phyloP scores from a whole-genome alignment of 30 jellyfish, hydroid and myxozoan genomes.

The Turritopsis rubra region DNA sequence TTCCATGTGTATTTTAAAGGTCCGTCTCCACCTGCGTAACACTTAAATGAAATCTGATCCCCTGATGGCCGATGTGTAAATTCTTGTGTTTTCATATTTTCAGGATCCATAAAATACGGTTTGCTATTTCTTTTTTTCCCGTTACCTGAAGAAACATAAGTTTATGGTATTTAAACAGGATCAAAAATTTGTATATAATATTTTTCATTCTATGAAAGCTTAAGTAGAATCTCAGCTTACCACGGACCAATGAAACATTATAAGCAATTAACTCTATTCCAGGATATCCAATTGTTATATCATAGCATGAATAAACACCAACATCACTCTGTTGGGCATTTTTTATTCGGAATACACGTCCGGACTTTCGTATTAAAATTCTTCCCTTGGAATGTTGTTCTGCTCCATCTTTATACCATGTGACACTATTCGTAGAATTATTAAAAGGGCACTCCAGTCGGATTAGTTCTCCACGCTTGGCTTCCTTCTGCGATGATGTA shows the following conservation, averaged over 20 bases:
- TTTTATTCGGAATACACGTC: background rate
- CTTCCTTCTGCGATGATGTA: background rate
- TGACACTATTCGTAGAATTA: background rate
- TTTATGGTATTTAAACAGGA: background rate
- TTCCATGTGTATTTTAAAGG: constrained; percentile 81
- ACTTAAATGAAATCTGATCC: constrained; percentile 38
- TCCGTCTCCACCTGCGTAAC: constrained; percentile 50
- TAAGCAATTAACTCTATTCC: background rate
- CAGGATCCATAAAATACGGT: background rate
- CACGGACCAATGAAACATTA: constrained; percentile 8
- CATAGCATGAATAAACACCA: constrained; percentile 10
- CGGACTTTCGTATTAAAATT: background rate
- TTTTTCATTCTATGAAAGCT: background rate
- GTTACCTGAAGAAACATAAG: background rate
- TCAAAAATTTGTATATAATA: background rate
- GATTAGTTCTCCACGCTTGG: constrained; percentile 1
- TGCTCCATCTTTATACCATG: background rate
- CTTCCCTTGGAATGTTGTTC: background rate
- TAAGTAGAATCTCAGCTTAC: background rate
- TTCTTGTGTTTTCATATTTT: background rate
- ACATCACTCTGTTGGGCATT: background rate
- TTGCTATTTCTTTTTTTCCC: background rate
- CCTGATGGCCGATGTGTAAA: constrained; percentile 43
- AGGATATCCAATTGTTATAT: background rate
- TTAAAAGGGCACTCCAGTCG: constrained; percentile 4